Percentiles rank a stretch among this genome's conserved stretches.
Conservation (phyloP, 2,888 invertebrate genomes). For the Deilephila porcellus region DNA sequence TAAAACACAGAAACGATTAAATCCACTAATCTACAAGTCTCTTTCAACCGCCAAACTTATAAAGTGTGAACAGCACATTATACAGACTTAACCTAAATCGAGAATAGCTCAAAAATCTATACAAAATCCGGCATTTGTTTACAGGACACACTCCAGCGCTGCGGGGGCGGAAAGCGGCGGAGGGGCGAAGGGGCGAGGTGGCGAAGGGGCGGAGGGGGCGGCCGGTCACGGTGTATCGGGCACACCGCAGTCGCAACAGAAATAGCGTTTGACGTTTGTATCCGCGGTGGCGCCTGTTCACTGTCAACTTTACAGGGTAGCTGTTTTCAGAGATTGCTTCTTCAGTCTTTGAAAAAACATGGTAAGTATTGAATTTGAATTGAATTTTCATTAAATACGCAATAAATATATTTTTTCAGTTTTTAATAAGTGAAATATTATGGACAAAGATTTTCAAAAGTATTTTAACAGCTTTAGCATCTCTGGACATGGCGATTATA, state of each 20-base stretch:
- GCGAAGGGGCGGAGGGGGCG: conserved; percentile 31
- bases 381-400: too few relatives aligned
- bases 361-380: too few relatives aligned
- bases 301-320: conserved; percentile 78
- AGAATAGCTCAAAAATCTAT: conserved; percentile 66
- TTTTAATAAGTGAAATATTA: too few relatives aligned
- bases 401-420: too few relatives aligned
- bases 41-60: conserved; percentile 26
- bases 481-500: too few relatives aligned
- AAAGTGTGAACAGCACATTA: conserved; percentile 27
- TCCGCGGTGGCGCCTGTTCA: conserved; percentile 84
- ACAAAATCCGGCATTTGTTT: conserved; percentile 69
- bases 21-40: conserved; percentile 24
- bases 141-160: conserved; percentile 49
- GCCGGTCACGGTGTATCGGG: conserved; percentile 54
- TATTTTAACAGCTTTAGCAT: too few relatives aligned
- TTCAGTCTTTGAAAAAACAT: not conserved
- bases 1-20: conserved; percentile 20
- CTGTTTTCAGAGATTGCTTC: conserved; percentile 45
- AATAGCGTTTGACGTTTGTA: conserved; percentile 83
- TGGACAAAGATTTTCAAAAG: too few relatives aligned
- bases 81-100: conserved; percentile 50
- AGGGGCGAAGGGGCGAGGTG: conserved; percentile 30
- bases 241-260: conserved; percentile 76
- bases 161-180: conserved; percentile 32